Evolutionary conservation across 2,797 vertebrate species (phyloP), one percentile per base, ranked within the genome.

Genomic region (Percopsis omiscomaycus): DNA sequence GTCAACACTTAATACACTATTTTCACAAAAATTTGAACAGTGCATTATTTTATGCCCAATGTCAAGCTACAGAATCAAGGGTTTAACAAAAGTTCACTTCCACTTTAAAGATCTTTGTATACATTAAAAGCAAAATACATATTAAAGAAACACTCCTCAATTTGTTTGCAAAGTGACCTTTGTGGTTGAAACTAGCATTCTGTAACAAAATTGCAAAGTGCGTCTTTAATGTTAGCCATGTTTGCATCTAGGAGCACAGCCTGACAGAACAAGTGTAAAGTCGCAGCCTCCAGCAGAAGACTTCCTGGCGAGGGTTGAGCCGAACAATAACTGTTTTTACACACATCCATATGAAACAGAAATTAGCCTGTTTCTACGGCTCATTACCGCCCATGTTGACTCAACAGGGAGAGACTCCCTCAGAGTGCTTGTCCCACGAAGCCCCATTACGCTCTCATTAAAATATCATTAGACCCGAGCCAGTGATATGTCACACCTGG

Each of bases 361-460:
- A 90, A 92, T 91, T 92, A 88, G 86, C 75, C 75, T 82, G 80
- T 79, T 88, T 87, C 80, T 86, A 87, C 65, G 84, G 77, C 80
- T 89, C 86, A 86, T 83, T 89, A 84, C 80, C 73, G 64, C 62
- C 48, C 32, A 29, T 82, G 61, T 69, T 70, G 51, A 58, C 58
- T 37, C 51, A 29, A 28, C 16, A 13, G 52, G 59, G 66, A 47
- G 12, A 12, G 29, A 48, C 51, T 48, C 56, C 48, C 27, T n/a
- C 9, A 32, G 50, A 64, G 29, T n/a, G 14, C 51, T 52, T 75
- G 77, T 82, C 80, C 67, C 71, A 68, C 75, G 78, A 67, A 78
- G 68, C 74, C 56, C 42, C 83, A 87, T 88, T 80, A 86, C 68
- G 74, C 78, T 72, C 75, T 70, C 80, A 89, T 88, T 90, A 86